Evolutionary conservation across 1,140 invertebrate genomes (phyloP), one percentile per base, ranked within the genome.

Genomic region (Achatina immaculata): DNA sequence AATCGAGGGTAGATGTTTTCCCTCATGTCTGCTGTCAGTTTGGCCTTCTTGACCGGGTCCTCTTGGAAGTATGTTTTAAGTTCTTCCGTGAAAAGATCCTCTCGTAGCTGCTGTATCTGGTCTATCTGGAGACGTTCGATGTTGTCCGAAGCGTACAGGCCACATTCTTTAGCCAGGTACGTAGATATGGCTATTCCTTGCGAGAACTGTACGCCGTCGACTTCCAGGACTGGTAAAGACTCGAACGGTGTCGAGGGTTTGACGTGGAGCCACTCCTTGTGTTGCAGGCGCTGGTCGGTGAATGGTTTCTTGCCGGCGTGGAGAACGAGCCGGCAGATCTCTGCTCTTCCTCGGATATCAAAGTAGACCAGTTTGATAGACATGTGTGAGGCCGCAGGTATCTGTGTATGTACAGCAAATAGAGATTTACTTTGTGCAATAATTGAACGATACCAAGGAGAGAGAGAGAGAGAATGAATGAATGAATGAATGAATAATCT

Each of bases 201-300:
- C 14, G 62, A 19, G 28, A 19, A 66, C 31, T 14, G 14, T 66
- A n/a, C 7, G 31, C 62, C 62, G 28, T 66, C 28, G 28, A 66
- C 62, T 66, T 66, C 62, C 9, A 66, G 28, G 9, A 66, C 62
- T 66, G 62, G 62, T 14, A 66, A 7, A 31, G 19, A n/a, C 14
- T 31, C 62, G 62, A 66, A 66, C 7, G 62, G 62, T 14, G 62
- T 66, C 7, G 62, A n/a, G n/a, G 62, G 62, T 31, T 66, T 66
- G 14, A 66, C 62, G 19, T 66, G 19, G 14, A 7, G 9, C 62
- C 62, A 66, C 28, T 66, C 62, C 9, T 7, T 16, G 62, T n/a
- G 31, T 7, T 19, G 62, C 7, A 66, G 19, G 9, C 62, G 19
- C 19, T 66, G 19, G 62, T 66, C 62, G 9, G 9, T 31, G 31